phyloP scores from a whole-genome alignment of 2,888 invertebrate species.

The Drosophila neoperkinsi region DNA sequence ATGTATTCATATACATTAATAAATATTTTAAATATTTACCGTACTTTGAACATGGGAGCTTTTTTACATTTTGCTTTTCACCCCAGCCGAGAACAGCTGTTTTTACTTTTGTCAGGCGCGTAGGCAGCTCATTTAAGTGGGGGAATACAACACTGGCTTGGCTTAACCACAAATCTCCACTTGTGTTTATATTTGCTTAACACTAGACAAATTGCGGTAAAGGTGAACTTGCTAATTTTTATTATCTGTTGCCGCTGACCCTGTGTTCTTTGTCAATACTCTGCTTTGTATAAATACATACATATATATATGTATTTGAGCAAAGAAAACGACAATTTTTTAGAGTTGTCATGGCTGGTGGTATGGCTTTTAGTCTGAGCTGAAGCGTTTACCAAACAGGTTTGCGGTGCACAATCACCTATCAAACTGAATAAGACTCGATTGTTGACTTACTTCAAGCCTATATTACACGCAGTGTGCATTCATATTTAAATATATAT shows the following conservation, averaged over 20 bases:
- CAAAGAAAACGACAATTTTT: conserved; percentile 1
- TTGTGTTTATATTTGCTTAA: background rate
- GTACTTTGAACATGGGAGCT: background rate
- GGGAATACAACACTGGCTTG: conserved; percentile 21
- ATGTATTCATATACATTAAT: background rate
- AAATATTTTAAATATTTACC: background rate
- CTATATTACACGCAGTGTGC: background rate
- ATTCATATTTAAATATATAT: background rate
- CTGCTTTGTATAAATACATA: background rate
- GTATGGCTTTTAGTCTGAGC: conserved; percentile 6
- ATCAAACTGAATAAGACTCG: conserved; percentile 1
- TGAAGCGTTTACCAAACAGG: conserved; percentile 11
- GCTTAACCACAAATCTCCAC: conserved; percentile 5
- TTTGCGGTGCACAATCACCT: conserved; percentile 12
- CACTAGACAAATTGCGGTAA: conserved; percentile 4
- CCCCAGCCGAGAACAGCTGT: conserved; percentile 23
- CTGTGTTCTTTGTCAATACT: conserved; percentile 5
- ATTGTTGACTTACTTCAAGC: background rate
- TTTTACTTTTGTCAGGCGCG: conserved; percentile 12
- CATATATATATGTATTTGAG: background rate
- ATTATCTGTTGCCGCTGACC: conserved; percentile 11
- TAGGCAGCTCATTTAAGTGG: conserved; percentile 12
- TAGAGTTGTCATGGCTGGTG: conserved; percentile 5
- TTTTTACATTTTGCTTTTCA: conserved; percentile 3
- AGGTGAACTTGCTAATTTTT: conserved; percentile 8